phyloP scores from a whole-genome alignment of 2,888 invertebrate species.

The Eilema depressum region DNA sequence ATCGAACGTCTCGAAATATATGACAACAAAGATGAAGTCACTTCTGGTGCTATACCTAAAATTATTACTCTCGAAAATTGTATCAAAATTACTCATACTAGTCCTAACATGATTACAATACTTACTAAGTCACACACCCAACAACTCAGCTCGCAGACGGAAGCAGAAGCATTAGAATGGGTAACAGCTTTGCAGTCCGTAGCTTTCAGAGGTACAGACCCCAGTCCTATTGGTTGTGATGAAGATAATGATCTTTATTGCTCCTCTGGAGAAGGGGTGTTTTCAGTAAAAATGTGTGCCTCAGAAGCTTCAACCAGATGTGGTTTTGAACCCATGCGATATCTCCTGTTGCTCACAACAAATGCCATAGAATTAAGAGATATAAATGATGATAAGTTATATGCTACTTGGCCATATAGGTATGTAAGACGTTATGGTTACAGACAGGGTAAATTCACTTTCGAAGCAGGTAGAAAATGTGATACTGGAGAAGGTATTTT shows the following conservation, averaged over 20 bases:
- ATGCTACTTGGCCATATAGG: conserved; percentile 94
- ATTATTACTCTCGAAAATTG: conserved; percentile 95
- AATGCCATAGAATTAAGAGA: conserved; percentile 92
- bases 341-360: conserved; percentile 91
- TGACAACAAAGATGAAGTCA: conserved; percentile 92
- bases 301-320: conserved; percentile 93
- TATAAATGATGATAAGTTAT: conserved; percentile 88
- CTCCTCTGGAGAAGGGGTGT: conserved; percentile 93
- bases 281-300: conserved; percentile 91
- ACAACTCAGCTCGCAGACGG: conserved; percentile 87
- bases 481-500: conserved; percentile 95
- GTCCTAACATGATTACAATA: conserved; percentile 89
- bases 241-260: conserved; percentile 96
- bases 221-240: conserved; percentile 89
- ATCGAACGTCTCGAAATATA: conserved; percentile 95
- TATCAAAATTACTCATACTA: conserved; percentile 92
- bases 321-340: conserved; percentile 90
- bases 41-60: conserved; percentile 88
- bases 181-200: conserved; percentile 92
- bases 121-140: conserved; percentile 92
- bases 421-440: conserved; percentile 95
- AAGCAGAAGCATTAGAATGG: conserved; percentile 92
- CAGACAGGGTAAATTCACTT: conserved; percentile 94
- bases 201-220: conserved; percentile 91
- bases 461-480: conserved; percentile 95